Evolutionary conservation across 2,113 vertebrate species (phyloP), one percentile per base, ranked within the genome.

Genomic region (Aspiorhynchus laticeps): DNA sequence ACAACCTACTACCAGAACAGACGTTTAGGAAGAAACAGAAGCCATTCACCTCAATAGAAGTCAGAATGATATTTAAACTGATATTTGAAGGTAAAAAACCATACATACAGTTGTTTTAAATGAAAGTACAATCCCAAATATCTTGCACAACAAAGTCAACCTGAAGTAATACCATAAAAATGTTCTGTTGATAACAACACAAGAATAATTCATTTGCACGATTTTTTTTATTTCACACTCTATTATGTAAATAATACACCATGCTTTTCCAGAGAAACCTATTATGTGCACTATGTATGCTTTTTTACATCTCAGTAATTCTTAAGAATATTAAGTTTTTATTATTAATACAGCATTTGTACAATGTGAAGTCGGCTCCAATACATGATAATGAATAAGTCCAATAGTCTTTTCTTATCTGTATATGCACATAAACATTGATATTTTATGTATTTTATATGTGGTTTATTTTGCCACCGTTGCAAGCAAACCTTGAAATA

Each of bases 361-460:
- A 41, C 9, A 2, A 73, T 38, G 69, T 38, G 69, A 7, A 51
- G 77, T n/a, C 3, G 0, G n/a, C 26, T 77, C 7, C 43, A 65
- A 24, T 84, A 19, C 48, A 74, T 74, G 53, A 80, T 84, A 76
- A 84, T 61, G 7, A 53, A 36, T 33, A 31, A 79, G 19, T 6
- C 28, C 28, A n/a, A 24, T 5, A 46, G 14, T 53, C 41, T 56
- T 85, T 76, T 53, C 17, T 80, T 75, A 51, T 85, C 17, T 80
- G 5, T 46, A 65, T 51, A 43, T 74, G n/a, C 59, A 59, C 15
- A 56, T 19, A 28, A 43, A 75, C 41, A 75, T 12, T 73, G 36
- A 24, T 11, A 38, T 21, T 73, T 38, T 31, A 65, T 65, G 26
- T 28, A 65, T 28, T n/a, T 6, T 28, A 31, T 36, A 71, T 71